phyloP scores from a whole-genome alignment of 2,888 invertebrate genomes.

The Plusia festucae region DNA sequence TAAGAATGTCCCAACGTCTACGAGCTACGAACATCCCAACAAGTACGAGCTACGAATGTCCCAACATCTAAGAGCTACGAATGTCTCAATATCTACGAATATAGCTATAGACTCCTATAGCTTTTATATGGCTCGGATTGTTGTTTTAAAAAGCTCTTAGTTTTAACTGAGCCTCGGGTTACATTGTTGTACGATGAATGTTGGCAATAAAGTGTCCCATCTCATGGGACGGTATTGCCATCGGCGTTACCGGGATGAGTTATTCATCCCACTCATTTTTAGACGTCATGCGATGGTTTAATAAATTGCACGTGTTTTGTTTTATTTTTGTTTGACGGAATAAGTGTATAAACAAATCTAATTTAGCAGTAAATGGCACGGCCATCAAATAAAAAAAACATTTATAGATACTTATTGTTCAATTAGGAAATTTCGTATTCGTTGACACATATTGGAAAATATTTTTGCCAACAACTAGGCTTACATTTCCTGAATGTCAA shows the following conservation, averaged over 20 bases:
- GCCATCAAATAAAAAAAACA: too few relatives aligned
- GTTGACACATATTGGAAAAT: neutral
- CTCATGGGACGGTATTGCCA: neutral
- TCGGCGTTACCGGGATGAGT: neutral
- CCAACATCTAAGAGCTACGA: too few relatives aligned
- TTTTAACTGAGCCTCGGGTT: neutral
- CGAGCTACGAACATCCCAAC: too few relatives aligned
- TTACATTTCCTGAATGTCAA: conserved; percentile 19
- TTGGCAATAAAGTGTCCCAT: neutral
- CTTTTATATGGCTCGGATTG: neutral
- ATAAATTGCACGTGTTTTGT: conserved; percentile 1
- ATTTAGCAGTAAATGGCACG: neutral
- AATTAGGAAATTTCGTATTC: neutral
- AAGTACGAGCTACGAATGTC: too few relatives aligned
- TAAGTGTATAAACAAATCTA: neutral
- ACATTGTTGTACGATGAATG: neutral
- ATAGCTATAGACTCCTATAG: too few relatives aligned
- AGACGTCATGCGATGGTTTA: neutral
- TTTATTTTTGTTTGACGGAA: neutral
- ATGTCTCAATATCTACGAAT: too few relatives aligned
- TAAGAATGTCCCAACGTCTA: too few relatives aligned
- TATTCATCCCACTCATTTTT: neutral
- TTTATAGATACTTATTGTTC: too few relatives aligned
- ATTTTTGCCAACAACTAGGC: neutral
- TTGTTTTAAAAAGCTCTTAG: neutral